A percentile compares a stretch with the other conserved stretches of the same genome.
Evolutionary conservation across 2,113 vertebrate species (phyloP).

Genomic region (Planiliza haematocheilus): DNA sequence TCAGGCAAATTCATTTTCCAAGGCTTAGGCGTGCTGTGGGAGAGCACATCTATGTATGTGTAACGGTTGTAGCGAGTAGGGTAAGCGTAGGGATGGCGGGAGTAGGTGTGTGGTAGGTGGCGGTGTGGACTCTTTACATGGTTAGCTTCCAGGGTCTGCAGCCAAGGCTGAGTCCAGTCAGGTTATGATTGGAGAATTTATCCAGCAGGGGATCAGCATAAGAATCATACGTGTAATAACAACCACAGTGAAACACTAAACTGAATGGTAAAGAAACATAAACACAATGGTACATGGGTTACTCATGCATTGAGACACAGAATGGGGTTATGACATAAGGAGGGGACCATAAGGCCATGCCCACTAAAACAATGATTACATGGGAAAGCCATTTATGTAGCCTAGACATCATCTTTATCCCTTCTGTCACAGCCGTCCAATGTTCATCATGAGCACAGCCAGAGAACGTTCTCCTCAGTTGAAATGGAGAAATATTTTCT

Average conservation of each 20-base stretch:
- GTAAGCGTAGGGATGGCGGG: constrained; percentile 12
- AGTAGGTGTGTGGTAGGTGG: constrained; percentile 23
- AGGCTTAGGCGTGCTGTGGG: constrained; percentile 63
- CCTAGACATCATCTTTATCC: constrained; percentile 40
- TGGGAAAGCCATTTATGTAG: constrained; percentile 31
- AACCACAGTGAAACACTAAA: neutral
- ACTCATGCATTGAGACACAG: constrained; percentile 1
- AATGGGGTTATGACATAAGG: constrained; percentile 14
- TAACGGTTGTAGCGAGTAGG: constrained; percentile 26
- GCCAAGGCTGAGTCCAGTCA: constrained; percentile 33
- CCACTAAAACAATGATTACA: constrained; percentile 52
- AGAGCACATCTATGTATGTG: constrained; percentile 25
- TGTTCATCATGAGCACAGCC: constrained; percentile 27
- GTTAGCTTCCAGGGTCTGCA: constrained; percentile 59
- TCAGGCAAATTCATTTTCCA: constrained; percentile 80
- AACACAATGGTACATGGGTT: neutral
- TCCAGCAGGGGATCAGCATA: constrained; percentile 15
- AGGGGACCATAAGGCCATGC: constrained; percentile 29
- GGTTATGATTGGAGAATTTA: constrained; percentile 24
- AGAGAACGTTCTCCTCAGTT: constrained; percentile 28
- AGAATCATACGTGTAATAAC: constrained; percentile 28
- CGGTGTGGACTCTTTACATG: constrained; percentile 24
- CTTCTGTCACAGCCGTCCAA: constrained; percentile 24
- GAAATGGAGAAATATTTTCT: constrained; percentile 42
- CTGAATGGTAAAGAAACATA: neutral